Percentiles rank a stretch among this genome's conserved stretches.
phyloP scores from a whole-genome alignment of 2,888 invertebrate genomes.

The Drosophila anomelani region DNA sequence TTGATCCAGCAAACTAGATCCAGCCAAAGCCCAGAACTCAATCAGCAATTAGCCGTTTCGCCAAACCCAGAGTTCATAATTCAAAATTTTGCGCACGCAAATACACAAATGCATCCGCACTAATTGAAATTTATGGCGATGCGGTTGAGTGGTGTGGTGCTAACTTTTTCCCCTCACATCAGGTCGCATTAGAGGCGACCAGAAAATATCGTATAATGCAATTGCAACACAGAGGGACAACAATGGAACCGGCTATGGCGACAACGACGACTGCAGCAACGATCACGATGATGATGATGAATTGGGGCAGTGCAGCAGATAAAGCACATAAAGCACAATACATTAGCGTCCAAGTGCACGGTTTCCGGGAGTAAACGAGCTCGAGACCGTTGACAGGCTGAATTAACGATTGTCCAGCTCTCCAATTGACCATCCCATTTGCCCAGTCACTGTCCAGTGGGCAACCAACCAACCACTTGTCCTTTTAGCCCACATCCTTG shows the following conservation, averaged over 20 bases:
- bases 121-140: conserved; percentile 60
- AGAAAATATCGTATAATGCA: conserved; percentile 58
- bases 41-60: conserved; percentile 55
- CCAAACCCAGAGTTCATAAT: conserved; percentile 58
- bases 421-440: conserved; percentile 13
- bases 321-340: conserved; percentile 64
- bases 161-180: conserved; percentile 37
- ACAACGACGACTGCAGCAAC: background rate
- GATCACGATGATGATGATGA: conserved; percentile 27
- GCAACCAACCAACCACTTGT: background rate
- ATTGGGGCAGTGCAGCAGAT: conserved; percentile 49
- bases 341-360: conserved; percentile 70
- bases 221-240: conserved; percentile 29
- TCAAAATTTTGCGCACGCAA: conserved; percentile 63
- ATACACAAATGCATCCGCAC: conserved; percentile 44
- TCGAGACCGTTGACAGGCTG: conserved; percentile 50
- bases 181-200: conserved; percentile 44
- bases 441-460: conserved; percentile 6
- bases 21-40: conserved; percentile 37
- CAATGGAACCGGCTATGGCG: conserved; percentile 5
- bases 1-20: conserved; percentile 16
- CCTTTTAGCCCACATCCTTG: conserved; percentile 22
- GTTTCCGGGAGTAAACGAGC: conserved; percentile 58
- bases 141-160: conserved; percentile 42
- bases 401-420: conserved; percentile 47